phyloP scores from a whole-genome alignment of 2,113 vertebrate genomes.

The Rhabdornis inornatus region DNA sequence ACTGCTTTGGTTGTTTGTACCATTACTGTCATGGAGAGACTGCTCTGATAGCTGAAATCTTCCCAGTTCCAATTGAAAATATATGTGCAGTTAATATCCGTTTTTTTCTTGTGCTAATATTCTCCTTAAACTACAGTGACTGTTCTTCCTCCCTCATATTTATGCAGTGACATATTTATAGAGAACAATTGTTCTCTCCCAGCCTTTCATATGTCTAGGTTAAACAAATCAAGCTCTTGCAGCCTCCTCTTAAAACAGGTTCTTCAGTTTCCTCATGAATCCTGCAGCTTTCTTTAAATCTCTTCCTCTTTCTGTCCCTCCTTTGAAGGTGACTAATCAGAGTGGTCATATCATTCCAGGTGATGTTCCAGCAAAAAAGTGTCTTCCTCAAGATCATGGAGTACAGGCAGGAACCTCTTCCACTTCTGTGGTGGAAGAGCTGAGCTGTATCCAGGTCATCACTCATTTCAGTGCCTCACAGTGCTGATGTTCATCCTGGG shows the following conservation, averaged over 20 bases:
- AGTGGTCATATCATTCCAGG: neutral
- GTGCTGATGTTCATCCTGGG: neutral
- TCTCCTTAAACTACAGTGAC: constrained; percentile 40
- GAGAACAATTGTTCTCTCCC: constrained; percentile 45
- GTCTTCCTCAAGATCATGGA: neutral
- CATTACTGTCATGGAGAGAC: neutral
- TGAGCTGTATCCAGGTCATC: neutral
- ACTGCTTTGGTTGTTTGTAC: neutral
- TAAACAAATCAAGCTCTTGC: constrained; percentile 46
- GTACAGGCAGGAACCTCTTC: neutral
- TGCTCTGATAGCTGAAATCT: neutral
- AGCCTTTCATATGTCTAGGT: constrained; percentile 51
- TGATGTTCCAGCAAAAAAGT: neutral
- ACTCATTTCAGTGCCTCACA: neutral
- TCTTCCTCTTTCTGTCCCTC: neutral
- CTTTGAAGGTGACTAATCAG: neutral
- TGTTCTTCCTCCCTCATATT: constrained; percentile 47
- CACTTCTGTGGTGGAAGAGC: neutral
- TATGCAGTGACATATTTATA: constrained; percentile 40
- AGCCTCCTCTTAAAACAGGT: neutral
- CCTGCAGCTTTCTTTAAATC: neutral
- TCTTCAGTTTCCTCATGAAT: neutral
- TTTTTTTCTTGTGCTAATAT: constrained; percentile 16
- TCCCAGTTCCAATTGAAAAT: neutral
- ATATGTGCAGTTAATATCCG: constrained; percentile 5